Conservation (phyloP, 2,888 invertebrate genomes). For the Campoplex capitator region DNA sequence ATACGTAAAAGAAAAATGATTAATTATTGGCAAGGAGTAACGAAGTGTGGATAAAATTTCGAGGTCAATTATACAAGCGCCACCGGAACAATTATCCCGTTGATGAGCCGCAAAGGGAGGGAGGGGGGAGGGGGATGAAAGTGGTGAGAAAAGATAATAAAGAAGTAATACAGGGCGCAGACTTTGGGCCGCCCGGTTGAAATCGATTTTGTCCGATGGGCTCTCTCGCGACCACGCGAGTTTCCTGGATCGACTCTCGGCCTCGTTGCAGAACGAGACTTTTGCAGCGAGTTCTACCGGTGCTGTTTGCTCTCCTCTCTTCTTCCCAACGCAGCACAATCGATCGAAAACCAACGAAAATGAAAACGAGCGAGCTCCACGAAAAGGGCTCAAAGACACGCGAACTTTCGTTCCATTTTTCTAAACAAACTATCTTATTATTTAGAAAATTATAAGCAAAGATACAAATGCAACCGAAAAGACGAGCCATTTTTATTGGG, state of each 20-base stretch:
- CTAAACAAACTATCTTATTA: not conserved
- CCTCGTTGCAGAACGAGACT: constrained; percentile 45
- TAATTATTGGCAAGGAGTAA: not conserved
- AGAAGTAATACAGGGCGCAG: constrained; percentile 50
- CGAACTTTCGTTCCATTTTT: not conserved
- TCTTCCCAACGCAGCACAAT: not conserved
- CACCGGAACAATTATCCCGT: not conserved
- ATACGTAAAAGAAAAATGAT: not conserved
- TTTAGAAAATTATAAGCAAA: not conserved
- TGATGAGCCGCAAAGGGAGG: not conserved
- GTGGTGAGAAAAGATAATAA: constrained; percentile 9
- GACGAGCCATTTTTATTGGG: not conserved
- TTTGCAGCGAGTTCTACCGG: constrained; percentile 27
- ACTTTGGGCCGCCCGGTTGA: constrained; percentile 52
- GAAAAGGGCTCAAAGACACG: constrained; percentile 31
- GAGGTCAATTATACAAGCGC: not conserved
- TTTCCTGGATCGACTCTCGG: constrained; percentile 53
- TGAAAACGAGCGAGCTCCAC: constrained; percentile 16
- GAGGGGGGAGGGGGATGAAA: not conserved
- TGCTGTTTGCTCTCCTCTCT: constrained; percentile 10
- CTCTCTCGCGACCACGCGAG: constrained; percentile 33
- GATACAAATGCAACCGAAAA: not conserved
- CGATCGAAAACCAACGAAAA: constrained; percentile 51
- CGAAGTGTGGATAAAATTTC: not conserved
- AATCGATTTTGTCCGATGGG: constrained; percentile 59